Conservation (phyloP, 2,113 vertebrate species). For the Gambusia holbrooki region DNA sequence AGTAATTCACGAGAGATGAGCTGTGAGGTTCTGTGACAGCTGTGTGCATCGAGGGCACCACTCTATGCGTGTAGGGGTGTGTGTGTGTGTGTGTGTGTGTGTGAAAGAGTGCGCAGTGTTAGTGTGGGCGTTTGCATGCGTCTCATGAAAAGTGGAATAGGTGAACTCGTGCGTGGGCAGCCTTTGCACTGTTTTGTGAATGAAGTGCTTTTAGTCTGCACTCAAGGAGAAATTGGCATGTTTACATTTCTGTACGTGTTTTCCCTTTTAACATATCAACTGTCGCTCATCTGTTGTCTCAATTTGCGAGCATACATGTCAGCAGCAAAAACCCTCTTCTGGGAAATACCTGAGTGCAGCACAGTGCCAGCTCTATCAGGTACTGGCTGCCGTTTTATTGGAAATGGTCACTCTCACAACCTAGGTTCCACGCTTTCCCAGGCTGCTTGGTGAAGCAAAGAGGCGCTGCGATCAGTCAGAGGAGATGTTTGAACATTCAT, state of each 20-base stretch:
- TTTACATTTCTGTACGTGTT: slow-evolving; percentile 12
- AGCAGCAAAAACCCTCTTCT: slow-evolving; percentile 42
- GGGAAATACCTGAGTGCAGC: slow-evolving; percentile 50
- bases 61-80: background rate
- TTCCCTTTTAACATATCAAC: slow-evolving; percentile 13
- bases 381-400: slow-evolving; percentile 35
- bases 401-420: slow-evolving; percentile 52
- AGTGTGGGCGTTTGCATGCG: slow-evolving; percentile 57
- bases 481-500: slow-evolving; percentile 54
- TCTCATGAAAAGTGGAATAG: slow-evolving; percentile 60
- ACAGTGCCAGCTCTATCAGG: slow-evolving; percentile 21
- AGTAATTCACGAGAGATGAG: slow-evolving; percentile 34
- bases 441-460: slow-evolving; percentile 28
- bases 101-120: slow-evolving; percentile 11
- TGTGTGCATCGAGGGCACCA: slow-evolving; percentile 18
- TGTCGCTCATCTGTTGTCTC: slow-evolving; percentile 12
- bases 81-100: slow-evolving; percentile 10
- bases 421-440: slow-evolving; percentile 33
- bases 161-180: slow-evolving; percentile 48
- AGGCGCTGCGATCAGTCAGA: slow-evolving; percentile 51
- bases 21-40: slow-evolving; percentile 44
- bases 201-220: slow-evolving; percentile 45
- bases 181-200: slow-evolving; percentile 46
- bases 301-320: slow-evolving; percentile 11
- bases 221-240: slow-evolving; percentile 6